Evolutionary conservation across 2,797 vertebrate species (phyloP), one percentile per base, ranked within the genome.

Genomic region (Cyprinodon diabolis): DNA sequence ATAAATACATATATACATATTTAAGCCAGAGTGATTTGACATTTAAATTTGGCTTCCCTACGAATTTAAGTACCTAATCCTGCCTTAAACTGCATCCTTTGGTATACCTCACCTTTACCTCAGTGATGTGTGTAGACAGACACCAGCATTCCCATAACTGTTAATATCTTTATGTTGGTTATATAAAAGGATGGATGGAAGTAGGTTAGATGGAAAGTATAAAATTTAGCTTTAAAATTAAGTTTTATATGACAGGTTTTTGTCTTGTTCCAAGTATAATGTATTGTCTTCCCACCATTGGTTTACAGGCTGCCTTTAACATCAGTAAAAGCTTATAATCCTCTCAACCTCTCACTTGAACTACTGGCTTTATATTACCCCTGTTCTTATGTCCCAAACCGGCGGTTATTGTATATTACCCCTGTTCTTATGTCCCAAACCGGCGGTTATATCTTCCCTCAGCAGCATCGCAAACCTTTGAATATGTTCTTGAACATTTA

Each of bases 321-420:
- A 56, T 71, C 71, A 12, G 47, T 84, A 68, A 79, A 75, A 72
- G 56, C 69, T 73, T 54, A n/a, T 12, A 82, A 79, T 75, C 75
- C 51, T 15, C n/a, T 62, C 13, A 0, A 30, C 30, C 30, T 30
- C 30, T 30, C 2, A 30, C 49, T 43, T 68, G 66, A 37, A 4
- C 68, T 69, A 30, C 30, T 30, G 30, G 30, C 30, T 30, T 30
- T 30, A 30, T 30, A 30, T 30, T 30, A 30, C 30, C 30, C 30
- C 30, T 30, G 30, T 30, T 30, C 30, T 3, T 30, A 30, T 30
- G 30, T 30, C 30, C 30, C 30, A 30, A 30, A 30, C 30, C 30
- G 30, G 30, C 30, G 30, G 30, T 30, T 30, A 30, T 30, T n/a
- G 71, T 30, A 30, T 30, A 30, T 30, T 30, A 30, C 30, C 30